Conservation (phyloP, 2,797 vertebrate species). For the Urosaurus nigricauda region DNA sequence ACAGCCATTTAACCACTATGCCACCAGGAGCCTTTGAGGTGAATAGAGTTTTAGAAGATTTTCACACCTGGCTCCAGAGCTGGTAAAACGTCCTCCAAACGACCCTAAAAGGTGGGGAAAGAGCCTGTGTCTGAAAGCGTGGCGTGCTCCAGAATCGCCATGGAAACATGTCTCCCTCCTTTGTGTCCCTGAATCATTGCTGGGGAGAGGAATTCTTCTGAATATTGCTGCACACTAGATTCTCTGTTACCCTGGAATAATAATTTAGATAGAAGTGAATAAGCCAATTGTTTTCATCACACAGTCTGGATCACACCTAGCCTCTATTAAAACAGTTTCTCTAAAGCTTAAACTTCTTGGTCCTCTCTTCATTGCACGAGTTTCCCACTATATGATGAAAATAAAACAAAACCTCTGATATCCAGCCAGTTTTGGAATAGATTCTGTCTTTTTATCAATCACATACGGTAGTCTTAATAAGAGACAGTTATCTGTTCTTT, state of each 20-base stretch:
- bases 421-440: conserved; percentile 19
- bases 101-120: too few relatives aligned
- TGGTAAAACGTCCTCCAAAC: too few relatives aligned
- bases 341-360: neutral
- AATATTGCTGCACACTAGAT: neutral
- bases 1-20: too few relatives aligned
- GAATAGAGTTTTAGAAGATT: too few relatives aligned
- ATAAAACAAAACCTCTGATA: neutral
- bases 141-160: too few relatives aligned
- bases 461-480: conserved; percentile 54
- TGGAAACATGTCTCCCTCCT: too few relatives aligned
- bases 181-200: too few relatives aligned
- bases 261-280: conserved; percentile 24
- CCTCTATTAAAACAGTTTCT: neutral
- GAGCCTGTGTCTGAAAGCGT: too few relatives aligned
- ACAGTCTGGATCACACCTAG: neutral
- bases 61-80: too few relatives aligned
- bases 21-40: too few relatives aligned
- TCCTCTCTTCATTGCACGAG: neutral
- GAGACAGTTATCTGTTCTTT: conserved; percentile 55
- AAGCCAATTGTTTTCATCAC: neutral
- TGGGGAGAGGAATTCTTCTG: too few relatives aligned
- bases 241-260: conserved; percentile 6
- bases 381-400: conserved; percentile 15
- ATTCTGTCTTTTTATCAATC: conserved; percentile 33